Base-by-base conservation (phyloP, 2,113 vertebrate genomes). In the Salvelinus namaycush region DNA sequence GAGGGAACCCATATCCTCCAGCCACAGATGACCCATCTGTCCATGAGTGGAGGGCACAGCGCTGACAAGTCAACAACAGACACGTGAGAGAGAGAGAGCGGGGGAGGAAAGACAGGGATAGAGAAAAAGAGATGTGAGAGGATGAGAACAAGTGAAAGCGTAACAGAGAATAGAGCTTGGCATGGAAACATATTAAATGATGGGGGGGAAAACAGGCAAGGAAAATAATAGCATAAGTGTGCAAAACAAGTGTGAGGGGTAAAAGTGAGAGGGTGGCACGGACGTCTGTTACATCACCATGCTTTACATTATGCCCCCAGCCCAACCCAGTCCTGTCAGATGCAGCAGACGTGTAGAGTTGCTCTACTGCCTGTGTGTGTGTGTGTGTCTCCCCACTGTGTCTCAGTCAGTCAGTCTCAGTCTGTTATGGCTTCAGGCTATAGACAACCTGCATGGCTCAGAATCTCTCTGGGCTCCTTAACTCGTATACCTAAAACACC, bases 21-120 rank as follows among this genome's bases (percentile, higher is more conserved):
- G 89, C 86, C 83, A 82, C 76, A 78, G 78, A 77, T 29, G 76
- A 87, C 79, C 77, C 84, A 77, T 79, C 81, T 79, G 81, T 88
- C 79, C 80, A 75, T 11, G 39, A 44, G 39, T 44, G 39, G 9
- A 12, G 39, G 39, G 39, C 39, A 44, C 9, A 44, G 39, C 69
- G 7, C 79, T 76, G 81, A 84, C 44, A 54, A 83, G 75, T 70
- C 76, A 79, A 77, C 85, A 84, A 51, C 82, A 39, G 48, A 5
- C 89, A 87, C 81, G 72, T 85, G 86, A 88, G 82, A 49, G 49
- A 7, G 49, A 78, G 76, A 51, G 73, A 71, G 62, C 9, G 7
- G 44, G 54, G 12, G 68, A 66, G 70, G 54, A 49, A 29, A 31
- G 29, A 5, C 89, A 87, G 86, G 87, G 83, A 57, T 39, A 8